Evolutionary conservation across 2,797 vertebrate species (phyloP), one percentile per base, ranked within the genome.

Genomic region (Mus minutoides): DNA sequence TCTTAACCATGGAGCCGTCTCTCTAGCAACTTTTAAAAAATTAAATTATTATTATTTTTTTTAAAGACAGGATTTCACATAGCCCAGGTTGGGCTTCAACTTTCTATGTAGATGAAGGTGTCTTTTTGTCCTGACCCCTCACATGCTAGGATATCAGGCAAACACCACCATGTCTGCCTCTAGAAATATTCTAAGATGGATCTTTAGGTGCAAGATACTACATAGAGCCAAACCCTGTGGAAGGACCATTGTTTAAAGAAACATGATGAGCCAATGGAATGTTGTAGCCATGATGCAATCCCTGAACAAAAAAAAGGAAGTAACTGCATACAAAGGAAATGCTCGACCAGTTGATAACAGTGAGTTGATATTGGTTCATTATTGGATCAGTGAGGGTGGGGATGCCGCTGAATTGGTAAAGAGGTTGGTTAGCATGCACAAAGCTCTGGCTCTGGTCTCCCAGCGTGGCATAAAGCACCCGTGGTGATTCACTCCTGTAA

Each of bases 151-250:
- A 60, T 40, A 43, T 31, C 37, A 43, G 69, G n/a, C 52, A 56
- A 73, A 56, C 37, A 75, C 37, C n/a, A 40, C 17, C 26, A 34
- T 22, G 11, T 21, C 54, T 76, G 11, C 26, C 31, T 75, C 31
- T 92, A 56, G 77, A 88, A 96, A 37, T 46, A 71, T 88, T 88
- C 29, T 78, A 46, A 93, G 69, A 58, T 60, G 17, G 69, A 95
- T 84, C 73, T 91, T 77, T 24, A n/a, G 22, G 77, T 87, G 2
- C 7, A 67, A 90, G 52, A 26, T 82, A 52, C 71, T 90, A 86
- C 49, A 80, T 76, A 78, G 43, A 75, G 79, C 49, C 19, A 46
- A 95, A 54, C 69, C 16, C 34, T 22, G 8, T 58, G 46, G 83
- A 88, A 88, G 17, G 40, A 82, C 40, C 67, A 67, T 75, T 91